Percentiles rank a stretch among this genome's conserved stretches.
phyloP scores from a whole-genome alignment of 2,797 vertebrate species.

The Pseudochirops corinnae region DNA sequence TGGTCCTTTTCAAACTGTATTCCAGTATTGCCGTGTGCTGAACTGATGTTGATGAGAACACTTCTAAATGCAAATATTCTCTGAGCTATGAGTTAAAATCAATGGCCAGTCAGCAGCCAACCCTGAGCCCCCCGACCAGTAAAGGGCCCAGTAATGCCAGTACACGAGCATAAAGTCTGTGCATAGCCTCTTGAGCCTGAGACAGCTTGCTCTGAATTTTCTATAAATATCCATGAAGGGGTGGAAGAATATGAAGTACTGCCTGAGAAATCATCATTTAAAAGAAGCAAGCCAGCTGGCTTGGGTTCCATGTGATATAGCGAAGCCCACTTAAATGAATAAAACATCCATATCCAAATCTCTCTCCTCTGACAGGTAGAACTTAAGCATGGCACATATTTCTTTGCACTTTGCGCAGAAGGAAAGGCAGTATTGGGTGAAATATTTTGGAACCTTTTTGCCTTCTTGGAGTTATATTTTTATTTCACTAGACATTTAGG shows the following conservation, averaged over 20 bases:
- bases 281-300: conserved; percentile 85
- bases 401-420: conserved; percentile 16
- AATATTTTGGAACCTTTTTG: conserved; percentile 29
- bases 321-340: conserved; percentile 83
- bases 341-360: conserved; percentile 78
- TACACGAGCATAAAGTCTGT: conserved; percentile 72
- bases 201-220: conserved; percentile 79
- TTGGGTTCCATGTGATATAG: conserved; percentile 78
- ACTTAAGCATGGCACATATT: conserved; percentile 14
- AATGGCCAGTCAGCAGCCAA: conserved; percentile 32
- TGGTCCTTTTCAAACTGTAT: neutral
- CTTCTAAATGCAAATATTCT: conserved; percentile 38
- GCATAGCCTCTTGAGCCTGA: conserved; percentile 79
- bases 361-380: conserved; percentile 39
- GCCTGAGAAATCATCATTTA: conserved; percentile 83
- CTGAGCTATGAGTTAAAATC: conserved; percentile 53
- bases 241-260: conserved; percentile 73
- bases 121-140: conserved; percentile 2
- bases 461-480: conserved; percentile 40
- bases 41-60: neutral
- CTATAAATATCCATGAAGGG: conserved; percentile 84
- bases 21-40: neutral
- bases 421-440: neutral
- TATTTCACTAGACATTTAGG: conserved; percentile 10
- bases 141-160: conserved; percentile 40